phyloP scores from a whole-genome alignment of 2,797 vertebrate species.

The Sitta carolinensis region DNA sequence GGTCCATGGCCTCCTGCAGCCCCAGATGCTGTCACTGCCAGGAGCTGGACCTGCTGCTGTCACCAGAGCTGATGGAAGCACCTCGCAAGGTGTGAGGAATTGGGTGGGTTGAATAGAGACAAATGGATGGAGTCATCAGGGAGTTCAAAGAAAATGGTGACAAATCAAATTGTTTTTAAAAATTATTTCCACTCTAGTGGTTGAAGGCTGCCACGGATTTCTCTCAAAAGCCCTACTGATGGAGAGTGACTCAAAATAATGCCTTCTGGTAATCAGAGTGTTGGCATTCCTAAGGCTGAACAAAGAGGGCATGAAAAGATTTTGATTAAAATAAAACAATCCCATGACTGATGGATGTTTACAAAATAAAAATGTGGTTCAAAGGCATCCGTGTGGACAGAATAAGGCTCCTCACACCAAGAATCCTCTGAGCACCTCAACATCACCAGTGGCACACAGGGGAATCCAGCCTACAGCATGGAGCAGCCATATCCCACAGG shows the following conservation, averaged over 20 bases:
- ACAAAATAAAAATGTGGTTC: neutral
- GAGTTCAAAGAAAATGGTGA: neutral
- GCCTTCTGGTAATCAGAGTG: neutral
- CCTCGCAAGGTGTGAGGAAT: neutral
- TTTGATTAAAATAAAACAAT: neutral
- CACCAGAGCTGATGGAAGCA: neutral
- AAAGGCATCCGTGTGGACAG: neutral
- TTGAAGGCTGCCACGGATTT: neutral
- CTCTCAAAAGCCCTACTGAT: neutral
- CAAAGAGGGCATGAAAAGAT: neutral
- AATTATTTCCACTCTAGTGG: neutral
- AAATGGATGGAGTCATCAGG: neutral
- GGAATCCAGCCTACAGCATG: neutral
- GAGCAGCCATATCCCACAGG: neutral
- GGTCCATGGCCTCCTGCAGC: neutral
- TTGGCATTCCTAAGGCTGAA: neutral
- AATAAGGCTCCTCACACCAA: neutral
- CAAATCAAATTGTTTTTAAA: neutral
- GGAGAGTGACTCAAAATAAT: conserved; percentile 10
- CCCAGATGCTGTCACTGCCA: neutral
- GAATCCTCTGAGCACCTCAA: neutral
- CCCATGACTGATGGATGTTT: neutral
- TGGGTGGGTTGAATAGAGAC: neutral
- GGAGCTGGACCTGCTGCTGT: neutral
- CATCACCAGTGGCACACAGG: fast-evolving